Evolutionary conservation across 2,888 invertebrate species (phyloP).

Genomic region (Lasius platythorax): DNA sequence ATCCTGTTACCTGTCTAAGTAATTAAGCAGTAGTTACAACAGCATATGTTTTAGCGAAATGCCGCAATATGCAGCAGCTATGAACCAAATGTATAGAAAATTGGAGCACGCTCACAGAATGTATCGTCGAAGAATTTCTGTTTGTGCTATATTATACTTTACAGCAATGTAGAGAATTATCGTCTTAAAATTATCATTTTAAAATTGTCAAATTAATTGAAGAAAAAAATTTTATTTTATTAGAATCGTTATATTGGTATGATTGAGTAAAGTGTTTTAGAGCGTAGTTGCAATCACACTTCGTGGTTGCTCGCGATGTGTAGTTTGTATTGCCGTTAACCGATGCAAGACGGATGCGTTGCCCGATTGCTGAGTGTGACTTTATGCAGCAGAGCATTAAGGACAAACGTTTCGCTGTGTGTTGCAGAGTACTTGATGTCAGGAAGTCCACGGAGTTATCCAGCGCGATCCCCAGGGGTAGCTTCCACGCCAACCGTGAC

Average conservation of each 20-base stretch:
- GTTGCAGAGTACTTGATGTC: conserved; percentile 85
- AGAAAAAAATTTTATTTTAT: not conserved
- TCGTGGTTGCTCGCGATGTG: not conserved
- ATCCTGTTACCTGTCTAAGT: conserved; percentile 77
- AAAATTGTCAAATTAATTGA: not conserved
- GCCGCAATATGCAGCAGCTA: conserved; percentile 29
- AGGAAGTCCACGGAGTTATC: conserved; percentile 84
- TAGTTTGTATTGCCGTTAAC: conserved; percentile 46
- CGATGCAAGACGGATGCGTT: conserved; percentile 44
- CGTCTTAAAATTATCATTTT: conserved; percentile 3
- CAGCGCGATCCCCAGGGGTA: conserved; percentile 82
- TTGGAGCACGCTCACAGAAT: conserved; percentile 24
- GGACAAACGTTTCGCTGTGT: conserved; percentile 65
- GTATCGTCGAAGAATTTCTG: conserved; percentile 40
- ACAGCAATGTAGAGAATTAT: not conserved
- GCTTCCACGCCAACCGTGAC: conserved; percentile 82
- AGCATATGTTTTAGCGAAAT: conserved; percentile 67
- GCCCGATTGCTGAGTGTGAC: conserved; percentile 54
- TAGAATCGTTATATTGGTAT: not conserved
- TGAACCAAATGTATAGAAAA: conserved; percentile 38
- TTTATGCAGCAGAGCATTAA: conserved; percentile 66
- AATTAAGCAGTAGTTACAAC: conserved; percentile 79
- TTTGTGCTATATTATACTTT: conserved; percentile 54
- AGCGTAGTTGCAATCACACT: conserved; percentile 34
- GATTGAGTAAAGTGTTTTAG: not conserved